These are phyloP conservation scores for Vanessa atalanta DNA, from an alignment of 1,140 invertebrate species.

Conservation along the genomic window DNA sequence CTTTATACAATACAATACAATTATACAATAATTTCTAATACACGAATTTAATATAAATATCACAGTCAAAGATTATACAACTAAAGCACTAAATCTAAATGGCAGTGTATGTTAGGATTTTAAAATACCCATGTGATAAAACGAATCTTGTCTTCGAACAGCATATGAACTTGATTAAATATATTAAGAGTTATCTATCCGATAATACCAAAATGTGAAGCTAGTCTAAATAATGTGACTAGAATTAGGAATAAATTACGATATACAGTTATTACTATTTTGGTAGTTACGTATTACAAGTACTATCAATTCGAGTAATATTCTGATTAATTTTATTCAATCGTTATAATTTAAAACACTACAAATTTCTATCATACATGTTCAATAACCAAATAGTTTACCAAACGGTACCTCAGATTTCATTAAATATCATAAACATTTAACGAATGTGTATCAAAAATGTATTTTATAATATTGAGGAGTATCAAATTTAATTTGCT, in stretches of 20 bases:
- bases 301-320: conserved; percentile 42
- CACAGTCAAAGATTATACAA: conserved; percentile 78
- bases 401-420: background rate
- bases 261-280: conserved; percentile 52
- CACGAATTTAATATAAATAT: conserved; percentile 79
- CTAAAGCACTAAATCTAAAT: conserved; percentile 71
- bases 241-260: conserved; percentile 77
- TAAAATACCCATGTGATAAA: conserved; percentile 28
- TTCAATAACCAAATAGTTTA: background rate
- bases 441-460: background rate
- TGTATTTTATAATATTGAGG: background rate
- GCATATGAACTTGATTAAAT: conserved; percentile 13
- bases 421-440: background rate
- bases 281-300: conserved; percentile 64
- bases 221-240: conserved; percentile 78
- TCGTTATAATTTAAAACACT: conserved; percentile 22
- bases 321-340: conserved; percentile 22
- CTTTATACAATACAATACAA: conserved; percentile 43
- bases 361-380: conserved; percentile 2
- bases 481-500: background rate
- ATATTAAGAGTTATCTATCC: conserved; percentile 22
- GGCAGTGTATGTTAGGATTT: conserved; percentile 59
- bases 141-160: conserved; percentile 25
- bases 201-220: conserved; percentile 51
- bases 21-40: conserved; percentile 71